phyloP scores from a whole-genome alignment of 2,113 vertebrate genomes.

The Callospermophilus lateralis region DNA sequence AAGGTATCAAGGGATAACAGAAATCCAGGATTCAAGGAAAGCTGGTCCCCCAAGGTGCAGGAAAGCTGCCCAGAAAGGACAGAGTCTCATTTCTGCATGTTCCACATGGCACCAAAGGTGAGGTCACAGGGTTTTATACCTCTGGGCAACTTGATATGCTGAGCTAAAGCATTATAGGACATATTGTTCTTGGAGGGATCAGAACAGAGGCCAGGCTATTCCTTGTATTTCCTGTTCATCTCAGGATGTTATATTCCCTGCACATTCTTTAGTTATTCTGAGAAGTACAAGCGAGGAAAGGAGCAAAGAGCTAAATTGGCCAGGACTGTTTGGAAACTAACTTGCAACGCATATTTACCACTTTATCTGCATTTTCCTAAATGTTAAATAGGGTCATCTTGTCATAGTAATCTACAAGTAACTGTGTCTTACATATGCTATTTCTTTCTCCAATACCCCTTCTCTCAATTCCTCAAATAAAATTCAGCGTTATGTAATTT shows the following conservation, averaged over 20 bases:
- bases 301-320: not conserved
- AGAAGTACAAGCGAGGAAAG: not conserved
- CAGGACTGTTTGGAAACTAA: not conserved
- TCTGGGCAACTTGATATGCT: not conserved
- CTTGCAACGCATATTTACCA: not conserved
- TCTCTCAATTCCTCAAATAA: not conserved
- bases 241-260: not conserved
- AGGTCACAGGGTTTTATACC: not conserved
- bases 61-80: not conserved
- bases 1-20: fast-evolving
- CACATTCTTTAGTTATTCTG: not conserved
- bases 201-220: not conserved
- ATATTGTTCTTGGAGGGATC: not conserved
- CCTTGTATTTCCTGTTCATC: not conserved
- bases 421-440: too few species aligned
- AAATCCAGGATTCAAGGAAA: not conserved
- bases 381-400: not conserved
- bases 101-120: not conserved
- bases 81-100: not conserved
- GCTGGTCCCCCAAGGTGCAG: not conserved
- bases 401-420: not conserved
- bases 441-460: not conserved
- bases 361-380: not conserved
- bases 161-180: not conserved
- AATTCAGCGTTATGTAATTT: too few species aligned